These are phyloP conservation scores for Fissipunctia ypsillon DNA, from an alignment of 2,888 invertebrate species.

Conservation along the genomic window DNA sequence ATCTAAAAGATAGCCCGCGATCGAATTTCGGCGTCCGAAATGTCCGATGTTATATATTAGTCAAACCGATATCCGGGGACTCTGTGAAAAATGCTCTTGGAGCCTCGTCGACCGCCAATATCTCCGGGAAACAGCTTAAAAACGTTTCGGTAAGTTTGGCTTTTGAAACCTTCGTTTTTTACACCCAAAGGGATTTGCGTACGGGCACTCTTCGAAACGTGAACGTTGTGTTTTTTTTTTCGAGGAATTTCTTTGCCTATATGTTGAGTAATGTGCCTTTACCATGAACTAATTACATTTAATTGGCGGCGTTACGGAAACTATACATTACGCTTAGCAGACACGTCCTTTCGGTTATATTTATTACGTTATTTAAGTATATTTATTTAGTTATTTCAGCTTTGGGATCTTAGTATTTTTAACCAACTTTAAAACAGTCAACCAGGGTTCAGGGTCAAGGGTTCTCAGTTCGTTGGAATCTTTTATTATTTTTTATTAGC, in stretches of 20 bases:
- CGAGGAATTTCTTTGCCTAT: constrained; percentile 66
- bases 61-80: constrained; percentile 77
- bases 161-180: constrained; percentile 81
- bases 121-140: constrained; percentile 82
- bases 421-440: no score
- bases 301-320: constrained; percentile 69
- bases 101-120: constrained; percentile 81
- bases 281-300: constrained; percentile 70
- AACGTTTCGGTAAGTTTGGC: constrained; percentile 79
- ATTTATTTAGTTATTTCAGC: constrained; percentile 11
- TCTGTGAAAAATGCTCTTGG: constrained; percentile 78
- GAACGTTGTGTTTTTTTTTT: constrained; percentile 68
- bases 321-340: constrained; percentile 57
- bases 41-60: constrained; percentile 79
- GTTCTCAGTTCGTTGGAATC: no score
- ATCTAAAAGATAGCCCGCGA: constrained; percentile 70
- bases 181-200: constrained; percentile 77
- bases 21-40: constrained; percentile 69
- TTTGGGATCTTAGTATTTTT: not conserved
- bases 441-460: no score
- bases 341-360: constrained; percentile 52
- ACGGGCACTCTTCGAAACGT: constrained; percentile 72
- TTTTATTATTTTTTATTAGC: no score
- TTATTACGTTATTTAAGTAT: constrained; percentile 23
- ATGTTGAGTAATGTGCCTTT: constrained; percentile 71